Evolutionary conservation across 2,888 invertebrate genomes (phyloP).

Genomic region (Macaria liturata): DNA sequence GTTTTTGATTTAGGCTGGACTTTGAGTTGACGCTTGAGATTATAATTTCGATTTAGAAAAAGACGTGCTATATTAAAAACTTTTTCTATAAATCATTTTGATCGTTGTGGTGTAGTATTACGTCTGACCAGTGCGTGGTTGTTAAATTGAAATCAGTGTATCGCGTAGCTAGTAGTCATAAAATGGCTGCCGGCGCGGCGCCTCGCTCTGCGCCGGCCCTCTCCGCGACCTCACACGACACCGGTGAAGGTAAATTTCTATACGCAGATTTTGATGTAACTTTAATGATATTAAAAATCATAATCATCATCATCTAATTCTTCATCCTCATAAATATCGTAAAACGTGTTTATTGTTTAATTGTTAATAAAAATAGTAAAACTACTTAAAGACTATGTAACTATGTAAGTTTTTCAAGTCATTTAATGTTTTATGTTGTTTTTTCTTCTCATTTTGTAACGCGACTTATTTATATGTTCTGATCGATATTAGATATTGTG

Average conservation of each 20-base stretch:
- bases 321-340: conserved; percentile 61
- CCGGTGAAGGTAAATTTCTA: conserved; percentile 64
- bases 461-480: conserved; percentile 66
- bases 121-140: conserved; percentile 6
- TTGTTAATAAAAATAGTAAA: conserved; percentile 71
- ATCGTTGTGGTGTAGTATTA: too few species aligned
- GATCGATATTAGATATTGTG: conserved; percentile 50
- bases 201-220: conserved; percentile 20
- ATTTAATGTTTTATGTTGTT: conserved; percentile 42
- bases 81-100: too few species aligned
- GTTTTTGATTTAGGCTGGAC: too few species aligned
- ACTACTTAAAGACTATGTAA: conserved; percentile 67
- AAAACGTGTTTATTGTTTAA: conserved; percentile 55
- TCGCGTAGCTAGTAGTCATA: conserved; percentile 21
- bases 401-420: conserved; percentile 57
- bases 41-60: too few species aligned
- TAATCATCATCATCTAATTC: conserved; percentile 39
- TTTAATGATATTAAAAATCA: conserved; percentile 32
- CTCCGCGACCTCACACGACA: conserved; percentile 15
- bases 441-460: conserved; percentile 50
- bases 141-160: conserved; percentile 11
- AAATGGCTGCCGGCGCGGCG: conserved; percentile 23
- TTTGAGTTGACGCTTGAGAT: too few species aligned
- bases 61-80: too few species aligned
- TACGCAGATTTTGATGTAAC: conserved; percentile 46